Conservation (phyloP, 1,140 invertebrate species). For the Tachypleus tridentatus region DNA sequence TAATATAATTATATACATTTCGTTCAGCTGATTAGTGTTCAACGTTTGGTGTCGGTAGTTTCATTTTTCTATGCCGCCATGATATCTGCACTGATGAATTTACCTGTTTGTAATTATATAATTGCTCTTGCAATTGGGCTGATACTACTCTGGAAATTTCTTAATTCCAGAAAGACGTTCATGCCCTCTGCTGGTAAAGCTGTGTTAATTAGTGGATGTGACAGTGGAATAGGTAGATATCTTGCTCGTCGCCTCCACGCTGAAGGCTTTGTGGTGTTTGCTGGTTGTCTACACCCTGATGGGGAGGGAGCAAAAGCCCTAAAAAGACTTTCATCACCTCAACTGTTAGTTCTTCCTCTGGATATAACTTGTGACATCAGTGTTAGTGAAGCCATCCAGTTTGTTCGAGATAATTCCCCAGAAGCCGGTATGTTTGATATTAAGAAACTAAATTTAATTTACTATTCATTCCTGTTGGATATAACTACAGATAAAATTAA, state of each 20-base stretch:
- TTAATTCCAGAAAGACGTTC: no score
- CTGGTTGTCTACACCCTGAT: slow-evolving; percentile 49
- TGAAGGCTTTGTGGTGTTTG: slow-evolving; percentile 40
- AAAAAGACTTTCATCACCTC: neutral
- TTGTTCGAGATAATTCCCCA: neutral
- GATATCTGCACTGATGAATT: no score
- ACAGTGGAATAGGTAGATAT: slow-evolving; percentile 32
- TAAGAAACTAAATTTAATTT: neutral
- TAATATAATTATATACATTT: no score
- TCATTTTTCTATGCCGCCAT: no score
- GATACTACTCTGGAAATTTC: no score
- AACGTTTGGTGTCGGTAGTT: no score
- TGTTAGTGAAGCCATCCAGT: neutral
- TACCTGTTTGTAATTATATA: no score
- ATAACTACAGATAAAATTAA: neutral
- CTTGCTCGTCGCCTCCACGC: slow-evolving; percentile 34
- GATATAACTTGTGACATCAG: neutral
- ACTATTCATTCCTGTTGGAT: neutral
- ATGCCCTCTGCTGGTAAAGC: neutral
- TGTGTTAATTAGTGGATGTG: slow-evolving; percentile 27
- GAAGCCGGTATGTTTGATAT: no score
- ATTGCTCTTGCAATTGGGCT: no score
- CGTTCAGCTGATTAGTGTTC: no score
- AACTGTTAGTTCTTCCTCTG: neutral
- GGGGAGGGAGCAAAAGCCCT: slow-evolving; percentile 33